These are phyloP conservation scores for Pedionomus torquatus DNA, from an alignment of 2,113 vertebrate genomes.

Conservation along the genomic window DNA sequence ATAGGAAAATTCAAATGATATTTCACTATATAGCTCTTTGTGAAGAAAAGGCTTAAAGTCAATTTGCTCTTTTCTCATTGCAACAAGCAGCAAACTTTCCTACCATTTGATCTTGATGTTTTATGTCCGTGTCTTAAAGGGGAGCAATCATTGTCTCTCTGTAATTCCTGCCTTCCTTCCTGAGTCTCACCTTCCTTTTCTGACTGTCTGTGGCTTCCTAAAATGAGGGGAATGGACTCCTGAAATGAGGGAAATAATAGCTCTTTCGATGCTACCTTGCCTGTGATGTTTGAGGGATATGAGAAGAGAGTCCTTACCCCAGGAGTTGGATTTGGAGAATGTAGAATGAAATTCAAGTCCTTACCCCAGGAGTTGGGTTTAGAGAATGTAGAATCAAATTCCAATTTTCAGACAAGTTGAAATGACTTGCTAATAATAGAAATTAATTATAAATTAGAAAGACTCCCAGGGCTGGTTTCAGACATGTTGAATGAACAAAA, in stretches of 20 bases:
- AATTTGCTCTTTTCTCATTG: background rate
- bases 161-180: background rate
- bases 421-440: slow-evolving; percentile 57
- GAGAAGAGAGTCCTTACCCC: background rate
- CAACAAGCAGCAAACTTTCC: background rate
- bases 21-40: background rate
- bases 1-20: background rate
- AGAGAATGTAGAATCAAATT: background rate
- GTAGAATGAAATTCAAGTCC: slow-evolving; percentile 11
- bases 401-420: background rate
- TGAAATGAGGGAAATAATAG: background rate
- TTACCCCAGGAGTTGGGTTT: background rate
- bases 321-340: background rate
- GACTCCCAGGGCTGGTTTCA: slow-evolving; percentile 11
- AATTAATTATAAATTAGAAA: slow-evolving; percentile 61
- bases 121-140: background rate
- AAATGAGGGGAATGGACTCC: background rate
- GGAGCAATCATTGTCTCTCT: background rate
- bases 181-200: background rate
- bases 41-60: background rate
- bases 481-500: background rate
- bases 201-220: background rate
- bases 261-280: background rate
- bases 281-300: background rate
- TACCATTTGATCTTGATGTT: background rate